phyloP scores from a whole-genome alignment of 2,113 vertebrate genomes.

The Cervus canadensis region DNA sequence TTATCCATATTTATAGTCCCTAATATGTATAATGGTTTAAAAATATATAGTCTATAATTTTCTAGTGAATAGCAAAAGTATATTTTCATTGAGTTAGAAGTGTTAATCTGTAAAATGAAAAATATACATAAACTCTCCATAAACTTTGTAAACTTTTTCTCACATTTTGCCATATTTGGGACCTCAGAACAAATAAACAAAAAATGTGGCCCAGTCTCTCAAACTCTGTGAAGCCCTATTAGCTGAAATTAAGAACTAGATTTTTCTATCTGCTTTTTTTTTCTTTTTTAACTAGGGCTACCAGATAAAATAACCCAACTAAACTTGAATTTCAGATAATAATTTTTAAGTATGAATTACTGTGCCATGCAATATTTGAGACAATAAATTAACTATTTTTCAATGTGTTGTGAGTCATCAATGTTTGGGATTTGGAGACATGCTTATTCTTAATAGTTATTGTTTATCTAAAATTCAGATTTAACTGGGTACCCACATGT shows the following conservation, averaged over 20 bases:
- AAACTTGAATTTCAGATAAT: background rate
- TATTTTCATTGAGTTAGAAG: background rate
- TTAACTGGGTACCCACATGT: background rate
- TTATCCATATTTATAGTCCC: background rate
- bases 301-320: background rate
- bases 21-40: background rate
- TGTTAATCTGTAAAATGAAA: background rate
- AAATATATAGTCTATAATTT: background rate
- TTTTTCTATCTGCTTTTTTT: background rate
- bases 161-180: background rate
- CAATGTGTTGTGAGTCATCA: background rate
- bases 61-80: background rate
- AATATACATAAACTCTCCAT: background rate
- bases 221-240: background rate
- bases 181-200: background rate
- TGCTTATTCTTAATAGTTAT: background rate
- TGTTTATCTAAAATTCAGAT: constrained; percentile 13
- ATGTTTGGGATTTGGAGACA: background rate
- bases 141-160: background rate
- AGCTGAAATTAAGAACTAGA: background rate
- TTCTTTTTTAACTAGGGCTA: background rate
- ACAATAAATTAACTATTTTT: background rate
- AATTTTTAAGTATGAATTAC: background rate
- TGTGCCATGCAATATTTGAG: background rate
- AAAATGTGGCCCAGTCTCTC: background rate